Percentiles rank a stretch among this genome's conserved stretches.
These are phyloP conservation scores for Sialis fuliginosa DNA, from an alignment of 2,888 invertebrate genomes.

Conservation along the genomic window DNA sequence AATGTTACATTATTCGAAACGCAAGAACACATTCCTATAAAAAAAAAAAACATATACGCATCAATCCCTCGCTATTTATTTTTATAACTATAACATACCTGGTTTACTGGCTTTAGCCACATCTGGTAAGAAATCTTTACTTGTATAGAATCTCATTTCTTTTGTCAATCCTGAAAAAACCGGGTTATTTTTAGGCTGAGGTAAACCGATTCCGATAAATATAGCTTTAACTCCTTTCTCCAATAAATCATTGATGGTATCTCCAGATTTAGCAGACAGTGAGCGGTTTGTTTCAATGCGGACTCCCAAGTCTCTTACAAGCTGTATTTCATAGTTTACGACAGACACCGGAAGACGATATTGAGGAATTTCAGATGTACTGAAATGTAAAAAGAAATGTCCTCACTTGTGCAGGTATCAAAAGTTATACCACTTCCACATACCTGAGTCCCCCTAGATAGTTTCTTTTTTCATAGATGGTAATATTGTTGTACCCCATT, in stretches of 20 bases:
- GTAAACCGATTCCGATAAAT: slow-evolving; percentile 77
- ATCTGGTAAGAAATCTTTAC: slow-evolving; percentile 79
- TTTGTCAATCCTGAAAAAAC: slow-evolving; percentile 58
- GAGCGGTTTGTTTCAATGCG: slow-evolving; percentile 59
- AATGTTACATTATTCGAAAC: slow-evolving; percentile 35
- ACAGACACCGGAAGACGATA: slow-evolving; percentile 86
- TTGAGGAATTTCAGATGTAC: slow-evolving; percentile 92
- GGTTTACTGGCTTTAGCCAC: slow-evolving; percentile 82
- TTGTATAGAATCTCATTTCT: slow-evolving; percentile 84
- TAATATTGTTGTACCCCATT: slow-evolving; percentile 79
- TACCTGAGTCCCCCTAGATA: slow-evolving; percentile 58
- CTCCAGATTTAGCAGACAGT: slow-evolving; percentile 49
- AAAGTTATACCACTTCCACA: slow-evolving; percentile 40
- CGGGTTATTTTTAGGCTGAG: slow-evolving; percentile 67
- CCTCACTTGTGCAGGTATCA: background rate
- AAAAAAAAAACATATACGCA: background rate
- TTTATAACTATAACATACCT: slow-evolving; percentile 27
- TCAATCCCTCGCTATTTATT: background rate
- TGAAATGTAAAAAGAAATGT: slow-evolving; percentile 23
- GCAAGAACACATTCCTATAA: slow-evolving; percentile 60
- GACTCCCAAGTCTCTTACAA: slow-evolving; percentile 86
- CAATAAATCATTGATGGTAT: slow-evolving; percentile 52
- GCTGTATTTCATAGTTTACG: slow-evolving; percentile 80
- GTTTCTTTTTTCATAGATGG: slow-evolving; percentile 77
- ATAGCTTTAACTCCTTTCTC: slow-evolving; percentile 55